Evolutionary conservation across 2,888 invertebrate genomes (phyloP).

Genomic region (Tetragonula carbonaria): DNA sequence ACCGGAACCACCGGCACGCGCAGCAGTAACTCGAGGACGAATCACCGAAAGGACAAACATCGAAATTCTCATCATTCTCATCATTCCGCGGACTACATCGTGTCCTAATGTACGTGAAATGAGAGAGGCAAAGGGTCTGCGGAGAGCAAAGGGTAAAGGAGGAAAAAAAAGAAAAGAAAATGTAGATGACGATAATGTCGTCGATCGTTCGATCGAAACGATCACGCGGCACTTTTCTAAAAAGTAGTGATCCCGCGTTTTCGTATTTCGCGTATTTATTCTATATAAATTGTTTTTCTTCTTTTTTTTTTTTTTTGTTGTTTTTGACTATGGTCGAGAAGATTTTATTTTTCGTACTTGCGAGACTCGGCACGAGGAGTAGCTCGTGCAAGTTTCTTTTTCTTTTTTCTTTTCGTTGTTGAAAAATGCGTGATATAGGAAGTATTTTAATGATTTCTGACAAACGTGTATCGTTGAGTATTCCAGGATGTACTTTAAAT

Average conservation of each 20-base stretch:
- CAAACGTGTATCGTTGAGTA: neutral
- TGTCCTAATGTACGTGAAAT: slow-evolving; percentile 72
- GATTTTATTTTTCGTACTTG: slow-evolving; percentile 49
- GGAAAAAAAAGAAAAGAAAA: neutral
- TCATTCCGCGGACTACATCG: slow-evolving; percentile 79
- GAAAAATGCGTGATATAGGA: slow-evolving; percentile 24
- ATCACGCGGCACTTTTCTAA: slow-evolving; percentile 34
- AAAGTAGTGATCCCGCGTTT: slow-evolving; percentile 33
- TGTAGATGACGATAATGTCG: neutral
- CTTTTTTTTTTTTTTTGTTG: neutral
- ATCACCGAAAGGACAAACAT: slow-evolving; percentile 80
- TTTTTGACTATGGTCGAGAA: neutral
- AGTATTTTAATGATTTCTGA: neutral
- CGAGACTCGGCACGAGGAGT: neutral
- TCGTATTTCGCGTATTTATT: slow-evolving; percentile 46
- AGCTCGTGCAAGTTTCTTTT: slow-evolving; percentile 6
- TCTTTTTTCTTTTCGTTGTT: slow-evolving; percentile 21
- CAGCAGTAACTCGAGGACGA: slow-evolving; percentile 76
- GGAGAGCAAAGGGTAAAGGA: too few species aligned
- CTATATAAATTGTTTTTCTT: slow-evolving; percentile 25
- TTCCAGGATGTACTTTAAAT: neutral
- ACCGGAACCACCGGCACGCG: slow-evolving; percentile 85
- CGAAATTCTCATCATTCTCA: slow-evolving; percentile 79
- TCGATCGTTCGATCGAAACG: slow-evolving; percentile 8
- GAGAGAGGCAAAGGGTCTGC: neutral